A percentile compares a stretch with the other conserved stretches of the same genome.
Evolutionary conservation across 2,113 vertebrate species (phyloP).

Genomic region (Hippolais icterina): DNA sequence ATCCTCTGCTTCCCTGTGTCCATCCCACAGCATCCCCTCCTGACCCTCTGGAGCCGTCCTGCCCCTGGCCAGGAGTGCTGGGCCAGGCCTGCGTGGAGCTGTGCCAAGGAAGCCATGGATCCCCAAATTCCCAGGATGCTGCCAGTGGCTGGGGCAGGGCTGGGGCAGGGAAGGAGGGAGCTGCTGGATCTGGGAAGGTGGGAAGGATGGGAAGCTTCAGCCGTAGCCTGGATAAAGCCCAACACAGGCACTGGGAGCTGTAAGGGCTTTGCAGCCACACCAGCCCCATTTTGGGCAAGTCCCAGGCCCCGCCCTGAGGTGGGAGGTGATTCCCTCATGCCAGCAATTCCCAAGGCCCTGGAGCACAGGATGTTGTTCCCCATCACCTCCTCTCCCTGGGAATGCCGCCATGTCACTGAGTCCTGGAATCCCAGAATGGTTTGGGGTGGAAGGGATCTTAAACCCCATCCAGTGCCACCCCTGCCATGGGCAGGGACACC

Average conservation of each 20-base stretch:
- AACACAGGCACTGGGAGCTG: background rate
- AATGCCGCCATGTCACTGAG: background rate
- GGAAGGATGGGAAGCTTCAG: background rate
- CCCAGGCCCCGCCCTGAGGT: background rate
- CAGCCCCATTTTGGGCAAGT: background rate
- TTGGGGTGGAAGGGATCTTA: background rate
- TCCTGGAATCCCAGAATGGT: background rate
- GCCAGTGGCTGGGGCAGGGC: background rate
- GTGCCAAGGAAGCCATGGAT: background rate
- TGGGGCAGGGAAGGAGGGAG: background rate
- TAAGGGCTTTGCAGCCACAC: background rate
- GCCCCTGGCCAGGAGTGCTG: background rate
- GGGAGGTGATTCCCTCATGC: background rate
- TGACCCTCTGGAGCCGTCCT: background rate
- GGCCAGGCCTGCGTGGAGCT: background rate
- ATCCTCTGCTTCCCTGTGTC: background rate
- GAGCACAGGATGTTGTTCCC: background rate
- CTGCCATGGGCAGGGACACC: background rate
- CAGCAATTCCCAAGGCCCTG: background rate
- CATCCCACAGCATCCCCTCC: background rate
- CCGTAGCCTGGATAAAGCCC: background rate
- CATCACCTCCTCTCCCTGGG: background rate
- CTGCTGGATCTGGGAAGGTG: background rate
- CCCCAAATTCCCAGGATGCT: background rate
- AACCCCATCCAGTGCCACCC: accelerated